These are phyloP conservation scores for Alentia gelatinosa DNA, from an alignment of 2,888 invertebrate genomes.

Conservation along the genomic window DNA sequence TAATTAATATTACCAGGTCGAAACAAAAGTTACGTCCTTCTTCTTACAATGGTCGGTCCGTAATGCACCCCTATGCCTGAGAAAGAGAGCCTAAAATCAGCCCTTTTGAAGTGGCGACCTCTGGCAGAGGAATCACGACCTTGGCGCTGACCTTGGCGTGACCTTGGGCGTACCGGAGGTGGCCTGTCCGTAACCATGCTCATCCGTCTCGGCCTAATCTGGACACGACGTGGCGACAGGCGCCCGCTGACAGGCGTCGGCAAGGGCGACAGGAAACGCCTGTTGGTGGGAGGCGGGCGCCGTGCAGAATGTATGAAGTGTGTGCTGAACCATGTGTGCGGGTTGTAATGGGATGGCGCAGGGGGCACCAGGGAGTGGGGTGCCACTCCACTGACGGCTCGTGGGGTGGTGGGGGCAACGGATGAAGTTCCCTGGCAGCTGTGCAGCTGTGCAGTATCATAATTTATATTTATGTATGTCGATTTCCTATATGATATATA, in stretches of 20 bases:
- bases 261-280: background rate
- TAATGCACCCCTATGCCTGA: background rate
- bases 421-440: no score
- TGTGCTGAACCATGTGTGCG: background rate
- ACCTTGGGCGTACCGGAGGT: background rate
- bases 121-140: background rate
- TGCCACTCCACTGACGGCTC: no score
- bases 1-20: no score
- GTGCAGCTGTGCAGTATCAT: no score
- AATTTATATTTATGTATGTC: no score
- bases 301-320: slow-evolving; percentile 16
- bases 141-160: background rate
- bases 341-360: slow-evolving; percentile 31
- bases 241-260: background rate
- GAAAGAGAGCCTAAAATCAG: background rate
- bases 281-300: background rate
- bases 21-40: no score
- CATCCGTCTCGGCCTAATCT: slow-evolving; percentile 1
- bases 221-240: background rate
- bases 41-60: no score
- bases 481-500: no score
- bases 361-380: background rate
- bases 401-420: no score
- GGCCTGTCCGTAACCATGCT: background rate
- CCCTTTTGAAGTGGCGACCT: slow-evolving; percentile 1